Evolutionary conservation across 2,797 vertebrate genomes (phyloP).

Genomic region (Gymnoscopelus microlampas): DNA sequence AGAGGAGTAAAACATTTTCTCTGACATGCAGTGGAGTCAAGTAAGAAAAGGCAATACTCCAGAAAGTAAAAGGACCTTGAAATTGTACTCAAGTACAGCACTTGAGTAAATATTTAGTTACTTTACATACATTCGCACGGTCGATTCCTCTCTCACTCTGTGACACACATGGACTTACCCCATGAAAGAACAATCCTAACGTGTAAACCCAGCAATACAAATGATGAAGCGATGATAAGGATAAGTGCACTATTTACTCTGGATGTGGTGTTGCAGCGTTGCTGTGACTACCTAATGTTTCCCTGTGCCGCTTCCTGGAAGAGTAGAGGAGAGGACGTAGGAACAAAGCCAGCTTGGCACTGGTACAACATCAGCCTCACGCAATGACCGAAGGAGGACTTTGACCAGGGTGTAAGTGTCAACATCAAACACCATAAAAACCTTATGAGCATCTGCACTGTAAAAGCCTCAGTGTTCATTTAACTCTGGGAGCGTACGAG

Average conservation of each 20-base stretch:
- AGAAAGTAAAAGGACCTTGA: too few relatives aligned
- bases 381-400: slow-evolving; percentile 25
- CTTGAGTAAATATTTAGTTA: too few relatives aligned
- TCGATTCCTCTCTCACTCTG: background rate
- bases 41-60: too few relatives aligned
- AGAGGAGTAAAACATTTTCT: too few relatives aligned
- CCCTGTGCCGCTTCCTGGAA: slow-evolving; percentile 42
- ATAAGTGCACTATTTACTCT: background rate
- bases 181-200: background rate
- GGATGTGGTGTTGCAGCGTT: slow-evolving; percentile 8
- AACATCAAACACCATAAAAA: slow-evolving; percentile 41
- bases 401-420: slow-evolving; percentile 37
- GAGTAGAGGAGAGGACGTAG: slow-evolving; percentile 49
- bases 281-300: slow-evolving; percentile 36
- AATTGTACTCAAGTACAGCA: too few relatives aligned
- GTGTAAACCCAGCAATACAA: background rate
- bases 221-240: background rate
- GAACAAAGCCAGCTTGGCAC: slow-evolving; percentile 59
- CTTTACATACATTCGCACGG: background rate
- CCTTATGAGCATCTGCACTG: slow-evolving; percentile 33
- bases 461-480: slow-evolving; percentile 32
- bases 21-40: too few relatives aligned
- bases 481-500: slow-evolving; percentile 11
- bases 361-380: slow-evolving; percentile 47
- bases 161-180: background rate